Evolutionary conservation across 2,888 invertebrate species (phyloP).

Genomic region (Cerceris ruficornis): DNA sequence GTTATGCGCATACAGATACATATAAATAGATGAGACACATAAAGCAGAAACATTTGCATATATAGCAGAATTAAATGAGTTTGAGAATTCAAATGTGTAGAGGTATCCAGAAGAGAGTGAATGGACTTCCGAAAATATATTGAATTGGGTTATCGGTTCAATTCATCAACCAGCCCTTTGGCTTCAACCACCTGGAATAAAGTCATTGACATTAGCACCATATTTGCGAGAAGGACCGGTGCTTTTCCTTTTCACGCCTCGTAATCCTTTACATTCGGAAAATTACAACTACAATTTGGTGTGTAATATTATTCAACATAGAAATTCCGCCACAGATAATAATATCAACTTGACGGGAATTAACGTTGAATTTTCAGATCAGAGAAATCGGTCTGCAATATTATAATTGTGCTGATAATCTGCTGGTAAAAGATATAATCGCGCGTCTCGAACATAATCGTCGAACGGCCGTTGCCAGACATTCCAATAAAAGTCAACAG

Average conservation of each 20-base stretch:
- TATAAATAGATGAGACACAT: slow-evolving; percentile 24
- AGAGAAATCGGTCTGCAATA: slow-evolving; percentile 89
- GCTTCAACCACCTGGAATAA: slow-evolving; percentile 88
- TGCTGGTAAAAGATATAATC: slow-evolving; percentile 81
- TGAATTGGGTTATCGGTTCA: slow-evolving; percentile 86
- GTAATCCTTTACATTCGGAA: slow-evolving; percentile 87
- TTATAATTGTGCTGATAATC: slow-evolving; percentile 86
- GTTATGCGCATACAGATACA: not conserved
- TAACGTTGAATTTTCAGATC: slow-evolving; percentile 83
- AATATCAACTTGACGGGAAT: slow-evolving; percentile 7
- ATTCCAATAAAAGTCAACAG: slow-evolving; percentile 60
- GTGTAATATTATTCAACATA: slow-evolving; percentile 56
- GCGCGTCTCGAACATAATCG: slow-evolving; percentile 80
- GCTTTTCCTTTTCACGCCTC: slow-evolving; percentile 90
- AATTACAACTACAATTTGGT: slow-evolving; percentile 89
- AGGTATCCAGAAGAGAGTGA: slow-evolving; percentile 83
- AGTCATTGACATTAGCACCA: slow-evolving; percentile 87
- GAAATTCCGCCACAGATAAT: not conserved
- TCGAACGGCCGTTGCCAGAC: slow-evolving; percentile 54
- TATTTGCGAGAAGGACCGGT: slow-evolving; percentile 88
- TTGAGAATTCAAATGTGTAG: slow-evolving; percentile 76
- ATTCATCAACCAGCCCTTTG: slow-evolving; percentile 86
- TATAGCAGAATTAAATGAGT: slow-evolving; percentile 45
- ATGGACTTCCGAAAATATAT: slow-evolving; percentile 83
- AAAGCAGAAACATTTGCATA: slow-evolving; percentile 39